A percentile compares a stretch with the other conserved stretches of the same genome.
These are phyloP conservation scores for Polypedilum pembai DNA, from an alignment of 1,140 invertebrate species.

Conservation along the genomic window DNA sequence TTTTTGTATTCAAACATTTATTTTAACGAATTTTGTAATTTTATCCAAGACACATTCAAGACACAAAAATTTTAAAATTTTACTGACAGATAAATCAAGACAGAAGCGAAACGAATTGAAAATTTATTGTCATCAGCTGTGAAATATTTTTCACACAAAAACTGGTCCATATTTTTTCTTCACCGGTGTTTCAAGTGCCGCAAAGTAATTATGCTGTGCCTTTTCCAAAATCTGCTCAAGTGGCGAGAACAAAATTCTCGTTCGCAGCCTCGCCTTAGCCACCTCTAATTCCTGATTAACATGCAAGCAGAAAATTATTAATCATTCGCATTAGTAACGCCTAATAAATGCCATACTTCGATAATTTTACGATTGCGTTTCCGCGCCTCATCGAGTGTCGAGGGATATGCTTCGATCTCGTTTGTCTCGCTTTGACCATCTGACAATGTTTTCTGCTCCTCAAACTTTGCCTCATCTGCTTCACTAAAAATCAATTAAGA, in stretches of 20 bases:
- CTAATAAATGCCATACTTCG: constrained; percentile 15
- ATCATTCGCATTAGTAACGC: not conserved
- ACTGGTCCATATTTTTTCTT: constrained; percentile 22
- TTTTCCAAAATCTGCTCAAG: not conserved
- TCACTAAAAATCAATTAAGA: constrained; percentile 21
- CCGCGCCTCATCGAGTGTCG: not conserved
- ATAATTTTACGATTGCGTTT: constrained; percentile 12
- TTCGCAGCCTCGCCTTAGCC: not conserved
- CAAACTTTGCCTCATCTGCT: not conserved
- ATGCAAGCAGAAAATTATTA: not conserved
- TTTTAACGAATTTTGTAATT: not conserved
- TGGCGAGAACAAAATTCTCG: not conserved
- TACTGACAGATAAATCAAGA: not conserved
- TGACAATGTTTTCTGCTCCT: not conserved
- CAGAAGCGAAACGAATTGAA: not conserved
- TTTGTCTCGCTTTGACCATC: not conserved
- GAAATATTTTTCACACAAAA: constrained; percentile 3
- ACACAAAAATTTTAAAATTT: not conserved
- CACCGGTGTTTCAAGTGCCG: not conserved
- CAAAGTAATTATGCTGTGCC: constrained; percentile 10
- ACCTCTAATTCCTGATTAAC: not conserved
- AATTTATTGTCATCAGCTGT: constrained; percentile 15
- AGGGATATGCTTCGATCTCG: not conserved
- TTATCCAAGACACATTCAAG: not conserved
- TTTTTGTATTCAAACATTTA: too few relatives aligned